Conservation (phyloP, 2,113 vertebrate genomes). For the Arothron firmamentum region DNA sequence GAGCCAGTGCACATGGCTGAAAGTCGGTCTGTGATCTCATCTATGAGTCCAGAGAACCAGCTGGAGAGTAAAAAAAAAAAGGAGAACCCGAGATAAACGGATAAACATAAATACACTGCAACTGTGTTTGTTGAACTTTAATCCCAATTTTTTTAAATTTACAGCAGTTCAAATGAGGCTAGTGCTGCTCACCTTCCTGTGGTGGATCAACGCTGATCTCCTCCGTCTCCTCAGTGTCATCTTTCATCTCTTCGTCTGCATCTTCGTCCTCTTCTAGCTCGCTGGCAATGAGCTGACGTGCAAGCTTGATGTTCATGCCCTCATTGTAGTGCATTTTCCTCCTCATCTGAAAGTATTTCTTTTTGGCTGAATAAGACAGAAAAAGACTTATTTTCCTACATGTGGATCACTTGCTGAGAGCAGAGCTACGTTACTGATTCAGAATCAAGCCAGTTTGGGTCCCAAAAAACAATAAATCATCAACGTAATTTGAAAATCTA, state of each 20-base stretch:
- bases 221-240: slow-evolving; percentile 79
- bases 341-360: slow-evolving; percentile 94
- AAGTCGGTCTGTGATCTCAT: slow-evolving; percentile 14
- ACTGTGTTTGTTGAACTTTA: not conserved
- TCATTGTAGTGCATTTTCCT: slow-evolving; percentile 98
- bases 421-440: no score
- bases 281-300: slow-evolving; percentile 90
- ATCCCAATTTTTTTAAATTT: not conserved
- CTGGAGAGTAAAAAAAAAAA: slow-evolving; percentile 34
- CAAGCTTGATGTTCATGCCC: slow-evolving; percentile 93
- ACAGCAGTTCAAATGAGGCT: slow-evolving; percentile 4
- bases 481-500: no score
- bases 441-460: no score
- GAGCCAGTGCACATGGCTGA: slow-evolving; percentile 30
- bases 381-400: not conserved
- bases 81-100: not conserved
- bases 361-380: slow-evolving; percentile 76
- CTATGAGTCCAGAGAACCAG: slow-evolving; percentile 73
- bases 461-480: no score
- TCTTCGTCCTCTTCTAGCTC: slow-evolving; percentile 84
- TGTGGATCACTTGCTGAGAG: no score
- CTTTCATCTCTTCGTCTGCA: slow-evolving; percentile 84
- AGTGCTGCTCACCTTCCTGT: slow-evolving; percentile 68
- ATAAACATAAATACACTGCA: not conserved
- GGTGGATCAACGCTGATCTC: slow-evolving; percentile 78